Evolutionary conservation across 2,888 invertebrate species (phyloP), one percentile per base, ranked within the genome.

Genomic region (Diachrysia chrysitis): DNA sequence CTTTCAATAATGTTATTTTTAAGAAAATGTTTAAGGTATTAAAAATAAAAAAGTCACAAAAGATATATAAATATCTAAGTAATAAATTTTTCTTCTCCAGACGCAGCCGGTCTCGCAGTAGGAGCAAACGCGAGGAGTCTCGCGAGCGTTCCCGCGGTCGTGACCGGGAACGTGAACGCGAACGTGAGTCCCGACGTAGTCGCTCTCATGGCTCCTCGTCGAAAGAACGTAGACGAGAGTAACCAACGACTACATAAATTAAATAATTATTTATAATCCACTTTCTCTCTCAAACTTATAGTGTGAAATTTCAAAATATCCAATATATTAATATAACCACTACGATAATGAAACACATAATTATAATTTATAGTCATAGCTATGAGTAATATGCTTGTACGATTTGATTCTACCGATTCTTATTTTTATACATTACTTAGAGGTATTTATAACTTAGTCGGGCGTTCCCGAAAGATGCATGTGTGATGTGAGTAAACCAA

Each of bases 131-230:
- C 48, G 91, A 89, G 0, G 86, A 85, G 0, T 91, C 92, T 1
- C 89, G 92, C 61, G 91, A 90, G 70, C 85, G 91, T 0, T 91
- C 91, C 0, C 92, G 92, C 48, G 92, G 90, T 14, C 87, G 87
- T 3, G 85, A 82, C 37, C 86, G 90, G 35, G 90, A 88, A n/a
- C 85, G 87, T 0, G 89, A 87, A 21, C 88, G 90, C 23, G 90
- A 90, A 0, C 88, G 92, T 25, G 89, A 90, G 19, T 73, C 91
- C 37, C 91, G 92, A 19, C 92, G 94, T 79, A 91, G 92, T 63
- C 92, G 92, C 76, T 93, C 93, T 19, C 88, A 93, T 66, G 92
- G 94, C 56, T 94, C 94, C 12, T 71, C 87, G 5, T 94, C 94
- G 16, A 88, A 91, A 56, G 94, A 95, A 63, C 90, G 92, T 14